Conservation (phyloP, 2,888 invertebrate genomes). For the Xestia c-nigrum region DNA sequence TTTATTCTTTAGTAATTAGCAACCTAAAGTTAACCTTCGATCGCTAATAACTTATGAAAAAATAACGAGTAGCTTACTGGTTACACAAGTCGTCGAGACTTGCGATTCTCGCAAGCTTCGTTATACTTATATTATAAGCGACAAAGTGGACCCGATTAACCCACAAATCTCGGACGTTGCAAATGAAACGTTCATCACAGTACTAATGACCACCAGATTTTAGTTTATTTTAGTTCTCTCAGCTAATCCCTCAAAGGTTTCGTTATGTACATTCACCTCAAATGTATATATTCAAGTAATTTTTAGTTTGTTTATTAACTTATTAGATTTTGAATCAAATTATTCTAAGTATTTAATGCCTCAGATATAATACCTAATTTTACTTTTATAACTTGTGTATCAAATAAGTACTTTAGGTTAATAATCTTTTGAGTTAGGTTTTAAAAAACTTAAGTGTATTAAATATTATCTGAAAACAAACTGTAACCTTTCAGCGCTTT, state of each 20-base stretch:
- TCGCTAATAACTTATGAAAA: no score
- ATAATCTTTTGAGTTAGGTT: slow-evolving; percentile 13
- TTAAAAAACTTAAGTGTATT: slow-evolving; percentile 22
- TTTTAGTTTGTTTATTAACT: slow-evolving; percentile 21
- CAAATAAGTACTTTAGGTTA: slow-evolving; percentile 9
- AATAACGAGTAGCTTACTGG: no score
- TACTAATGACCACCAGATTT: slow-evolving; percentile 10
- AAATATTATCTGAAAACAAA: slow-evolving; percentile 8
- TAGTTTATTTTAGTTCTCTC: neutral
- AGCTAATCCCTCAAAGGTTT: slow-evolving; percentile 3
- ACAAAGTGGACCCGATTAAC: slow-evolving; percentile 3
- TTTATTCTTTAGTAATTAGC: no score
- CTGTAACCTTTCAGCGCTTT: slow-evolving; percentile 9
- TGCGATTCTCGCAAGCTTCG: no score
- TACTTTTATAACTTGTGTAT: slow-evolving; percentile 2
- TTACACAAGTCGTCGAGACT: no score
- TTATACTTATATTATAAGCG: no score
- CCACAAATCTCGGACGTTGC: slow-evolving; percentile 2
- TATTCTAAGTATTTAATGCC: slow-evolving; percentile 17
- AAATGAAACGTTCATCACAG: slow-evolving; percentile 27
- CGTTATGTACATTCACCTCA: slow-evolving; percentile 11
- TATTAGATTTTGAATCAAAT: slow-evolving; percentile 14
- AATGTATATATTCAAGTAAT: slow-evolving; percentile 29
- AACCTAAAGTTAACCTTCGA: no score
- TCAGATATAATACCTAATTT: slow-evolving; percentile 6